Evolutionary conservation across 2,888 invertebrate genomes (phyloP), one percentile per base, ranked within the genome.

Genomic region (Eucera pruinosa): DNA sequence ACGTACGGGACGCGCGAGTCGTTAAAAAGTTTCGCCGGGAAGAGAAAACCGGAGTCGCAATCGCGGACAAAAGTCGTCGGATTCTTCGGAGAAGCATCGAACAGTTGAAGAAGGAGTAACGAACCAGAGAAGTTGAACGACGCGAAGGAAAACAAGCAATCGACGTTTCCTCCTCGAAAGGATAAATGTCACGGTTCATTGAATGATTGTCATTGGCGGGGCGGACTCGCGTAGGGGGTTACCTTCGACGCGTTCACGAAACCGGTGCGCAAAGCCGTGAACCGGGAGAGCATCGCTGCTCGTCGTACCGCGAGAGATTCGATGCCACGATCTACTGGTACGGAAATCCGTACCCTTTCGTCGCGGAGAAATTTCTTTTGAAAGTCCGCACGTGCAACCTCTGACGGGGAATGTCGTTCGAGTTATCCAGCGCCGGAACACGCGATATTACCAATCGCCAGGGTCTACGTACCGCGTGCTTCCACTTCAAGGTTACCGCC

Each of bases 271-370:
- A 79, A 84, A 76, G 75, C 73, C 47, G 57, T 41, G 54, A 7
- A 78, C 52, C 25, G 11, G n/a, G n/a, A 33, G 33, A 30, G 45
- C 52, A n/a, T 9, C 43, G 47, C 1, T 79, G 83, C 41, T 73
- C 82, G 73, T 68, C 45, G 72, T 82, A 78, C 66, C 80, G 84
- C 77, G 70, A 82, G 75, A 80, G 66, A 84, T 80, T 78, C 70
- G 70, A 77, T 62, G 67, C 50, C 69, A 30, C 69, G 68, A 65
- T 33, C 72, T 64, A 78, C 39, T 55, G 71, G 20, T 33, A 62
- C 61, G 78, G 61, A 85, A 84, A 85, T 62, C 64, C 55, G 33
- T 25, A 55, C 58, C 62, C 70, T 67, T 71, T 66, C 67, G 39
- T 68, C 71, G 36, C 39, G 30, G 13, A 11, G 18, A 58, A 73